These are phyloP conservation scores for Dryomyza anilis DNA, from an alignment of 2,888 invertebrate species.

Conservation along the genomic window DNA sequence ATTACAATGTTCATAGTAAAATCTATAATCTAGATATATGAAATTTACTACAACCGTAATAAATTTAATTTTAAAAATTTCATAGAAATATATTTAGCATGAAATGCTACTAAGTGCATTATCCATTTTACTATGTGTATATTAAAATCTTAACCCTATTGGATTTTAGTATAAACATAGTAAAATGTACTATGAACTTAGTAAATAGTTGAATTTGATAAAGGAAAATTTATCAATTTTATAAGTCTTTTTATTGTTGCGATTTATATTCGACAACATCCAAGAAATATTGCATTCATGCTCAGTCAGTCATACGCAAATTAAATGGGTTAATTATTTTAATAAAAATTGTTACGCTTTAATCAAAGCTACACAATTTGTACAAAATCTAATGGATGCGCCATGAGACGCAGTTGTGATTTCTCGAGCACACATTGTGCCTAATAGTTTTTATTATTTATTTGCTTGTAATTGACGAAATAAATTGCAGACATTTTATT, in stretches of 20 bases:
- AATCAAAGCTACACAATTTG: constrained; percentile 36
- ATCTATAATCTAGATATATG: too few species aligned
- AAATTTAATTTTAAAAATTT: too few species aligned
- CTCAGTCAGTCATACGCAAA: neutral
- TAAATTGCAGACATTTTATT: constrained; percentile 16
- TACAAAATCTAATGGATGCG: constrained; percentile 10
- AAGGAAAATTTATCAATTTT: too few species aligned
- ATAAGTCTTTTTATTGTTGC: neutral
- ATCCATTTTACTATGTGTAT: too few species aligned
- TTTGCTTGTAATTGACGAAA: constrained; percentile 21
- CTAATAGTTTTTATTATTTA: constrained; percentile 3
- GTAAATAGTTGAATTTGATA: too few species aligned
- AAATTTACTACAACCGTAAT: too few species aligned
- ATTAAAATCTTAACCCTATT: too few species aligned
- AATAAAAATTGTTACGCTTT: constrained; percentile 38
- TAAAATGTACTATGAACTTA: too few species aligned
- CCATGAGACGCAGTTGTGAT: neutral
- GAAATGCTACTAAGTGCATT: too few species aligned
- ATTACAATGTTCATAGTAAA: too few species aligned
- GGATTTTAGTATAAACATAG: too few species aligned
- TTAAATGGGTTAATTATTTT: constrained; percentile 36
- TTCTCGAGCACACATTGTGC: neutral
- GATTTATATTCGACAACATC: neutral
- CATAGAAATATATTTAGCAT: too few species aligned
- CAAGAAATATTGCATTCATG: neutral